phyloP scores from a whole-genome alignment of 53 echinoderm and acorn worm genomes.

The Astropecten irregularis region DNA sequence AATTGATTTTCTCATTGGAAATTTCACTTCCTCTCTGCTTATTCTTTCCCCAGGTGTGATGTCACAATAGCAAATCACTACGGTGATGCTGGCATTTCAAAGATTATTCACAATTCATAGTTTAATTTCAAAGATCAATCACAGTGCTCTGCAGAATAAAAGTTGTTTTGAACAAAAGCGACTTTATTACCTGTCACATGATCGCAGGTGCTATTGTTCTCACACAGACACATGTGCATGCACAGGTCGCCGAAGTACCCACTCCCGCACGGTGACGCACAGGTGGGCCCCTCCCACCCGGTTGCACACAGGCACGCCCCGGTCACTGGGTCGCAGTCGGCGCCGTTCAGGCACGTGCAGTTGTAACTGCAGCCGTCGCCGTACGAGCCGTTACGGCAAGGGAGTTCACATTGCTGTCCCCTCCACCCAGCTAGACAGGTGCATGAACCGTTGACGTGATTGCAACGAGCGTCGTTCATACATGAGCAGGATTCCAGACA shows the following conservation, averaged over 20 bases:
- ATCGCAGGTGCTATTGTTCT: slow-evolving; percentile 71
- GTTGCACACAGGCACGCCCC: slow-evolving; percentile 73
- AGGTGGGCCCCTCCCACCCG: slow-evolving; percentile 65
- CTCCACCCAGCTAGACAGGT: slow-evolving; percentile 54
- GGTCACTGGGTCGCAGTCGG: slow-evolving; percentile 46
- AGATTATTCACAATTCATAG: too few species aligned
- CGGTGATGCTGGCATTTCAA: too few species aligned
- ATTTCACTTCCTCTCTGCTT: too few species aligned
- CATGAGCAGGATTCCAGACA: slow-evolving; percentile 64
- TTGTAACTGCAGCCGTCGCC: slow-evolving; percentile 48
- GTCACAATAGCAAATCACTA: too few species aligned
- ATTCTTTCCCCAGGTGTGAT: too few species aligned
- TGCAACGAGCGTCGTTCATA: slow-evolving; percentile 46
- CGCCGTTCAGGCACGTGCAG: slow-evolving; percentile 68
- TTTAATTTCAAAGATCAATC: too few species aligned
- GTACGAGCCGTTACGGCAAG: slow-evolving; percentile 52
- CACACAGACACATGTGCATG: slow-evolving; percentile 60
- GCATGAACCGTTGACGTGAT: slow-evolving; percentile 61
- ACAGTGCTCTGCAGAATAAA: too few species aligned
- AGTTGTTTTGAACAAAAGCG: too few species aligned
- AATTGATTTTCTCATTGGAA: too few species aligned
- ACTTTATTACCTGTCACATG: slow-evolving; percentile 56
- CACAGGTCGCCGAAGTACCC: slow-evolving; percentile 64
- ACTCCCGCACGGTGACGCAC: slow-evolving; percentile 49
- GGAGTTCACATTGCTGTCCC: not conserved